phyloP scores from a whole-genome alignment of 2,113 vertebrate species.

The Notarius quadriscutis region DNA sequence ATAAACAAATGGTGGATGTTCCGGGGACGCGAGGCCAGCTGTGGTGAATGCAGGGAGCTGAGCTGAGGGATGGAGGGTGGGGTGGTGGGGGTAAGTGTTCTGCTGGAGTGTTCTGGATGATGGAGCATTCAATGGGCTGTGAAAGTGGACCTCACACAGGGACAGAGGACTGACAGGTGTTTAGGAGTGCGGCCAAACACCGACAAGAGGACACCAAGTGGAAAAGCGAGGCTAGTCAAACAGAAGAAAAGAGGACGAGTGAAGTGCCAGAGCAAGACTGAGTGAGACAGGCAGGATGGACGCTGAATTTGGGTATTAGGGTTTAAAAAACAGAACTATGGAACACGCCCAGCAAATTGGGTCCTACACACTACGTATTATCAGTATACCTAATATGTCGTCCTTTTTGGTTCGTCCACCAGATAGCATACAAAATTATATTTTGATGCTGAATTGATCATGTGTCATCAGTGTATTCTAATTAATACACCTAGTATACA shows the following conservation, averaged over 20 bases:
- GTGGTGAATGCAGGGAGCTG: conserved; percentile 44
- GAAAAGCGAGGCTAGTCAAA: conserved; percentile 30
- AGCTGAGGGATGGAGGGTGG: conserved; percentile 2
- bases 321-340: too few species aligned
- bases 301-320: neutral
- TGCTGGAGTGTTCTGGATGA: conserved; percentile 67
- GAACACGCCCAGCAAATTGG: too few species aligned
- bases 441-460: too few species aligned
- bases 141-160: conserved; percentile 65
- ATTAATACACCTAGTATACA: too few species aligned
- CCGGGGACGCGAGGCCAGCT: conserved; percentile 57
- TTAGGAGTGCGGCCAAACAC: conserved; percentile 48
- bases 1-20: conserved; percentile 80
- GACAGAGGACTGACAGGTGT: conserved; percentile 60
- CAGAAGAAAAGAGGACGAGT: conserved; percentile 29
- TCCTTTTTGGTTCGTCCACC: too few species aligned
- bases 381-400: too few species aligned
- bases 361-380: neutral
- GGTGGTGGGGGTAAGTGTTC: neutral
- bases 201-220: conserved; percentile 47
- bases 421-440: too few species aligned
- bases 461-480: too few species aligned
- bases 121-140: conserved; percentile 71
- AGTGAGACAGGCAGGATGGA: neutral
- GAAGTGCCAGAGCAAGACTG: conserved; percentile 6